These are phyloP conservation scores for Vidua chalybeata DNA, from an alignment of 2,113 vertebrate genomes.

Conservation along the genomic window DNA sequence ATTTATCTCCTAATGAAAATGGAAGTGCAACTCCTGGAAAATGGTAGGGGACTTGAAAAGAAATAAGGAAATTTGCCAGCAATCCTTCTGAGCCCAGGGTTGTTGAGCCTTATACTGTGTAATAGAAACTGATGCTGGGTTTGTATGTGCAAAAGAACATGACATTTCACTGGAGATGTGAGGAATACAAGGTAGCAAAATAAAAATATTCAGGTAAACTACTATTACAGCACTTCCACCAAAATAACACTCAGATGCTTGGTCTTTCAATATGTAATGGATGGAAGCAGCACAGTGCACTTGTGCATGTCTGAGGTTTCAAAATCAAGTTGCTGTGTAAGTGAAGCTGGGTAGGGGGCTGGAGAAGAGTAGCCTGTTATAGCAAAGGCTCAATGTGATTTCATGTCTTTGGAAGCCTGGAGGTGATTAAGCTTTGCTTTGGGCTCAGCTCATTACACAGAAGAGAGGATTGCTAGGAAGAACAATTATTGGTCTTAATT, in stretches of 20 bases:
- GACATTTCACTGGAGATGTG: background rate
- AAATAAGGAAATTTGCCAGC: background rate
- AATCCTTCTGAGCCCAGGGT: accelerated
- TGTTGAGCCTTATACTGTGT: background rate
- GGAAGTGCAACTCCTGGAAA: background rate
- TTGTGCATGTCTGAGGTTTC: background rate
- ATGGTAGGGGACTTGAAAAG: background rate
- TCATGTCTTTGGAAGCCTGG: background rate
- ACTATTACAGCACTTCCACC: background rate
- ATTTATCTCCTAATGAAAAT: background rate
- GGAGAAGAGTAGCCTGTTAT: background rate
- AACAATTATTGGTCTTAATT: background rate
- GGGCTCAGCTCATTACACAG: background rate
- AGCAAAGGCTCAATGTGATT: background rate
- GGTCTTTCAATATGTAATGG: background rate
- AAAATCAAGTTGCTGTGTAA: background rate
- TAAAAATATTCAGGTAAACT: background rate
- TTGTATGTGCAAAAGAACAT: background rate
- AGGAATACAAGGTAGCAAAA: background rate
- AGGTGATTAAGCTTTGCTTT: background rate
- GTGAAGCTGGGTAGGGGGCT: background rate
- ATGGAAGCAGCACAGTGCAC: background rate
- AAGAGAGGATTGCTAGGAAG: background rate
- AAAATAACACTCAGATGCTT: background rate
- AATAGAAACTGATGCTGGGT: background rate